A percentile compares a stretch with the other conserved stretches of the same genome.
phyloP scores from a whole-genome alignment of 2,797 vertebrate species.

The Schizopygopsis malacanthus region DNA sequence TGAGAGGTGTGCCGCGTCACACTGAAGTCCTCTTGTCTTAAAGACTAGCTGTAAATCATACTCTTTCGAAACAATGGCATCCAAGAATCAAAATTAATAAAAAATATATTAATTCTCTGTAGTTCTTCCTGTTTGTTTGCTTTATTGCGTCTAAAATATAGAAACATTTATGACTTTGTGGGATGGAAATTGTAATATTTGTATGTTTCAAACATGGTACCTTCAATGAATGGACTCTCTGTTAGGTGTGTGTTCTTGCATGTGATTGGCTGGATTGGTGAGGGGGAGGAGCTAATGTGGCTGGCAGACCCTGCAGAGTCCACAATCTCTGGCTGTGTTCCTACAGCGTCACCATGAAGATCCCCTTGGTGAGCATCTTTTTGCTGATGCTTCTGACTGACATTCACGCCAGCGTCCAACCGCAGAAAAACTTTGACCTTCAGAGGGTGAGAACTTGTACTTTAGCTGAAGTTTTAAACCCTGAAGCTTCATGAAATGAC shows the following conservation, averaged over 20 bases:
- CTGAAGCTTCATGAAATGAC: background rate
- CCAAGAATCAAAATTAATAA: conserved; percentile 79
- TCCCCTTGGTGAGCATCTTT: conserved; percentile 61
- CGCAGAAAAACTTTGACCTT: conserved; percentile 78
- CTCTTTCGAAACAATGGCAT: conserved; percentile 73
- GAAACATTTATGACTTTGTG: background rate
- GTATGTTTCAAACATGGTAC: conserved; percentile 17
- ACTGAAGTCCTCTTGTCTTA: conserved; percentile 77
- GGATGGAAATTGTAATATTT: conserved; percentile 10
- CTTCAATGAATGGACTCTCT: conserved; percentile 54
- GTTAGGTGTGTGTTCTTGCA: conserved; percentile 34
- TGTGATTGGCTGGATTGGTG: conserved; percentile 44
- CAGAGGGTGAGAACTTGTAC: conserved; percentile 72
- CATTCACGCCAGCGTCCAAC: conserved; percentile 69
- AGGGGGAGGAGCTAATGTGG: conserved; percentile 38
- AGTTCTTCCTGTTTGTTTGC: background rate
- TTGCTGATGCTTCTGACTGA: conserved; percentile 66
- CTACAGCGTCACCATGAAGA: conserved; percentile 70
- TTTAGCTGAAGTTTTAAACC: background rate
- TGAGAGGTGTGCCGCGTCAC: conserved; percentile 75
- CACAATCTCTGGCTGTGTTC: conserved; percentile 39
- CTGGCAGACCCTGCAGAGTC: conserved; percentile 31
- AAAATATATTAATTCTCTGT: conserved; percentile 64
- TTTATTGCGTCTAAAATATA: background rate
- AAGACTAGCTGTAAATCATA: conserved; percentile 73